phyloP scores from a whole-genome alignment of 2,888 invertebrate species.

The Zonitis immaculata region DNA sequence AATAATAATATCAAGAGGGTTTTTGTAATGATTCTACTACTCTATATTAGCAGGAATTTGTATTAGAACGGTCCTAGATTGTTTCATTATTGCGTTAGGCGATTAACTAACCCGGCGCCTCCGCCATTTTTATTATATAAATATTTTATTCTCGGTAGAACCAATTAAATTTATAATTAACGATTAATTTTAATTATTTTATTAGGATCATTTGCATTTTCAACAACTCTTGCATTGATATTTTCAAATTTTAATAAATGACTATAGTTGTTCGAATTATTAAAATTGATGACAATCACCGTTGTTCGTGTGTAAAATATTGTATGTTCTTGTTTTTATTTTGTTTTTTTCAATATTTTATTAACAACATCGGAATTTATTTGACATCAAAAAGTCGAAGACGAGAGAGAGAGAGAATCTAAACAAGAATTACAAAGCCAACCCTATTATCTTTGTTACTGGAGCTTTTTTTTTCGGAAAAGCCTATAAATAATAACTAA shows the following conservation, averaged over 20 bases:
- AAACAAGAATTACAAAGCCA: conserved; percentile 37
- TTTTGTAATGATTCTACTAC: not conserved
- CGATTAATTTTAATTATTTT: not conserved
- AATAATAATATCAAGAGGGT: not conserved
- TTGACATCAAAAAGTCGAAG: conserved; percentile 34
- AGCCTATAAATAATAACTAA: conserved; percentile 47
- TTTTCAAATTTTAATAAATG: too few species aligned
- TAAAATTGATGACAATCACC: too few species aligned
- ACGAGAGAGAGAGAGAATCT: conserved; percentile 26
- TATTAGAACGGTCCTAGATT: not conserved
- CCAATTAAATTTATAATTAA: too few species aligned
- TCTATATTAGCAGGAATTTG: conserved; percentile 1
- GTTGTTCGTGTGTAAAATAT: too few species aligned
- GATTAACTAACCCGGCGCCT: not conserved
- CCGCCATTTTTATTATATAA: not conserved
- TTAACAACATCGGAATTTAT: conserved; percentile 32
- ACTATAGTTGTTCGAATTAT: too few species aligned
- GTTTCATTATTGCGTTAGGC: not conserved
- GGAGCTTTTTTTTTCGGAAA: conserved; percentile 30
- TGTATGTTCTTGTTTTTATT: not conserved
- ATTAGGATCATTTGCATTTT: too few species aligned
- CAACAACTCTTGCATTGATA: too few species aligned
- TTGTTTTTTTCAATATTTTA: conserved; percentile 16
- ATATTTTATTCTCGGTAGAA: too few species aligned
- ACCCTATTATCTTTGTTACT: conserved; percentile 38